Base-by-base conservation (phyloP, 1,140 invertebrate species). In the Scaptomyza pallida region DNA sequence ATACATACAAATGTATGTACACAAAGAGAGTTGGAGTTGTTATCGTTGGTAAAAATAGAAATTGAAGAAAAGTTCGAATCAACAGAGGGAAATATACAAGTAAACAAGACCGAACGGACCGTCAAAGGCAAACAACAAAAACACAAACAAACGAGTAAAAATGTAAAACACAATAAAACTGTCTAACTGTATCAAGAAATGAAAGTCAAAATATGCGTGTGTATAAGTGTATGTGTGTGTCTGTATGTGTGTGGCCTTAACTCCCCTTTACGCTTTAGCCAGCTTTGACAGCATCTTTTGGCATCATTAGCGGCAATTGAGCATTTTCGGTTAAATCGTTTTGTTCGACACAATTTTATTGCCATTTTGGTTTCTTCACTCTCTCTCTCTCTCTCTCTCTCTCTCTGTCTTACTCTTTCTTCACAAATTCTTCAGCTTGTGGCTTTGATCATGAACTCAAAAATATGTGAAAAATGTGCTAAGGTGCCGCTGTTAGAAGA, bases 141-240 rank as follows among this genome's bases (percentile, higher is more conserved):
- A 74, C 59, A 50, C 45, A 45, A 67, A 68, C 45, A 80, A 67
- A 68, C 45, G 77, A 78, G 61, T 68, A 82, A 30, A 30, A 30
- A 69, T 80, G 81, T 74, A 78, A 85, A 85, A 68, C 77, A 85
- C 81, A 85, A 86, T 85, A 85, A 85, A 85, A 85, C 81, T 85
- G 81, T 85, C 80, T 80, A 80, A 85, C 76, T 80, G 69, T 74
- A 64, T 80, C 52, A 85, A 85, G 80, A 85, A 85, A 85, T 86
- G 81, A 85, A 85, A 85, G 80, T 85, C 77, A 80, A 85, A 85
- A 63, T 83, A 63, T 54, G 64, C 54, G 35, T 43, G 13, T 21
- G 23, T 26, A n/a, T 79, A 85, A 85, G 60, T 83, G 63, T 54
- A 60, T 57, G 35, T 41, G 13, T 30, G 23, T 54, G 64, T 57